Conservation (phyloP, 2,797 vertebrate species). For the Urocyon cinereoargenteus region DNA sequence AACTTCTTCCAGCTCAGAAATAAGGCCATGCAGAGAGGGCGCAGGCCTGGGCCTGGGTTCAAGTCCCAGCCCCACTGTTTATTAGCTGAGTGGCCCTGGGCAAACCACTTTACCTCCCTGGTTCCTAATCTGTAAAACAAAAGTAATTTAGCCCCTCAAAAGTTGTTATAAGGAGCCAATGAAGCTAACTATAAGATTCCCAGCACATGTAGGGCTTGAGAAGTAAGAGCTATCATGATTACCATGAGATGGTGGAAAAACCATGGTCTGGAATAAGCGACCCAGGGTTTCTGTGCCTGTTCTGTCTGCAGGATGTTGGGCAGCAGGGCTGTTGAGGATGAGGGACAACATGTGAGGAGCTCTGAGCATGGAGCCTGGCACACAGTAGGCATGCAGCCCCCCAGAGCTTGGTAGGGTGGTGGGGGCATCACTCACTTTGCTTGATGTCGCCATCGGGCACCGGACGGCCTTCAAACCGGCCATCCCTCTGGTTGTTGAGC, state of each 20-base stretch:
- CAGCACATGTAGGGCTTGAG: background rate
- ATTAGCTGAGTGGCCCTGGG: background rate
- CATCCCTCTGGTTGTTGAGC: constrained; percentile 85
- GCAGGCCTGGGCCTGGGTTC: background rate
- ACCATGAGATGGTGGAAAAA: fast-evolving
- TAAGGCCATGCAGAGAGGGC: background rate
- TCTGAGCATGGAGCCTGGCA: background rate
- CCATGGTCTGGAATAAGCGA: background rate
- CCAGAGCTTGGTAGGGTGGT: fast-evolving
- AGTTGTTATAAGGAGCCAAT: background rate
- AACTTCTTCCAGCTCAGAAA: background rate
- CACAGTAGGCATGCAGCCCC: fast-evolving
- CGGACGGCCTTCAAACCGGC: constrained; percentile 81
- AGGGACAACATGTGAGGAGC: background rate
- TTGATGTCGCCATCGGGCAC: constrained; percentile 83
- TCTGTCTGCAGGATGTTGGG: background rate
- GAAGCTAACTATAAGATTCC: background rate
- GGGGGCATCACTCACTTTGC: constrained; percentile 89
- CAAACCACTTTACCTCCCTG: background rate
- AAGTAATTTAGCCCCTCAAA: background rate
- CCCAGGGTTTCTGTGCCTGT: background rate
- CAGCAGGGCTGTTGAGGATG: background rate
- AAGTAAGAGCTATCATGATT: background rate
- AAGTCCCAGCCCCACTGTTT: background rate
- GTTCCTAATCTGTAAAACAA: background rate